Evolutionary conservation across 2,888 invertebrate species (phyloP).

Genomic region (Keiferia lycopersicella): DNA sequence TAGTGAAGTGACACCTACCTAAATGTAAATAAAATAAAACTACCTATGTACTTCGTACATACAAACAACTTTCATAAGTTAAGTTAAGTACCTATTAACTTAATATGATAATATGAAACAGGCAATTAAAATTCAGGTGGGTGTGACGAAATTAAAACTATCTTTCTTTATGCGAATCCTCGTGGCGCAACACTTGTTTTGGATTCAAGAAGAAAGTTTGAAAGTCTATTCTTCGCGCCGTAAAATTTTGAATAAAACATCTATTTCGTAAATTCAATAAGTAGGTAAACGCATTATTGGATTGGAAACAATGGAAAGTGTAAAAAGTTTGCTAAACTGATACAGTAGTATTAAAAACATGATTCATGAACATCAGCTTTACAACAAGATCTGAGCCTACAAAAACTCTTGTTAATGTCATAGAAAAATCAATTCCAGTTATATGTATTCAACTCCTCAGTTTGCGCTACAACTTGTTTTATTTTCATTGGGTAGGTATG

Average conservation of each 20-base stretch:
- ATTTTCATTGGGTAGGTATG: too few species aligned
- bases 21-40: too few species aligned
- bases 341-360: neutral
- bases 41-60: too few species aligned
- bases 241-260: constrained; percentile 14
- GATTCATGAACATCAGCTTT: too few species aligned
- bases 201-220: constrained; percentile 27
- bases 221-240: constrained; percentile 5
- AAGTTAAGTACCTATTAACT: neutral
- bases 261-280: neutral
- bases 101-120: constrained; percentile 5
- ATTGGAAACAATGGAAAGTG: constrained; percentile 8
- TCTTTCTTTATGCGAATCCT: constrained; percentile 22
- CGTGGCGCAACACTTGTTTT: constrained; percentile 10
- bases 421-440: too few species aligned
- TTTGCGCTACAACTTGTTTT: too few species aligned
- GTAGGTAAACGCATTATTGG: neutral
- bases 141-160: constrained; percentile 17
- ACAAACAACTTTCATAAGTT: neutral
- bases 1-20: too few species aligned
- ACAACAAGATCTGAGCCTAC: too few species aligned
- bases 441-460: too few species aligned
- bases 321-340: neutral
- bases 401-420: too few species aligned
- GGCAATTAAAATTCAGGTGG: constrained; percentile 12